Base-by-base conservation (phyloP, 2,888 invertebrate genomes). In the Spatulosminthurus flaviceps region DNA sequence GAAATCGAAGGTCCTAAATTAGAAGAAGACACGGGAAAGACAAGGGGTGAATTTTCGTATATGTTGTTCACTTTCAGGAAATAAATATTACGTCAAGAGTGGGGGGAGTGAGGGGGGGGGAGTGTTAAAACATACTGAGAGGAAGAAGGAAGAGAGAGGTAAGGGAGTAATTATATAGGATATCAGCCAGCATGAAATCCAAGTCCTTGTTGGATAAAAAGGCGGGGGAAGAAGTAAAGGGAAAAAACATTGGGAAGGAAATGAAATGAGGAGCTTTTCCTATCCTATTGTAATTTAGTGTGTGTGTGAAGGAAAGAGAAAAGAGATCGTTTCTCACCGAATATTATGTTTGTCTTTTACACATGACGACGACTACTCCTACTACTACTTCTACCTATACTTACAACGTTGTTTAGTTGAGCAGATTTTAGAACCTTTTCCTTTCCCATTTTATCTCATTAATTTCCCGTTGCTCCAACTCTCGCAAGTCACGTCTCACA, bases 361-460 rank as follows among this genome's bases (percentile, higher is more conserved):
- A 28, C 21, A 26, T 5, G 67, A 11, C 16, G 16, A 28, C 5
- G 60, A 43, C 41, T 60, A 70, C n/a, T n/a, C n/a, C n/a, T n/a
- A n/a, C n/a, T n/a, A n/a, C n/a, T n/a, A n/a, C n/a, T n/a, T n/a
- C n/a, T n/a, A n/a, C n/a, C n/a, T 41, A 13, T 13, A 9, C 41
- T 9, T 9, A 41, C 41, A 41, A 41, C 9, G 41, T 9, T 41
- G 7, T 41, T 13, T 9, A 41, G 41, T 41, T 9, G 41, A 41
- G 7, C 51, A 34, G 34, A 34, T 4, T 9, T 34, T 9, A 34
- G 51, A 9, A 9, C 29, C 21, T 24, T 26, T 60, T 29, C 60
- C 74, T 67, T 64, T 80, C 75, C 73, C 80, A 77, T 82, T 81
- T 80, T 82, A 82, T 83, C 83, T 83, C 83, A 83, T 83, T 83